phyloP scores from a whole-genome alignment of 2,888 invertebrate genomes.

The Oligia fasciuncula region DNA sequence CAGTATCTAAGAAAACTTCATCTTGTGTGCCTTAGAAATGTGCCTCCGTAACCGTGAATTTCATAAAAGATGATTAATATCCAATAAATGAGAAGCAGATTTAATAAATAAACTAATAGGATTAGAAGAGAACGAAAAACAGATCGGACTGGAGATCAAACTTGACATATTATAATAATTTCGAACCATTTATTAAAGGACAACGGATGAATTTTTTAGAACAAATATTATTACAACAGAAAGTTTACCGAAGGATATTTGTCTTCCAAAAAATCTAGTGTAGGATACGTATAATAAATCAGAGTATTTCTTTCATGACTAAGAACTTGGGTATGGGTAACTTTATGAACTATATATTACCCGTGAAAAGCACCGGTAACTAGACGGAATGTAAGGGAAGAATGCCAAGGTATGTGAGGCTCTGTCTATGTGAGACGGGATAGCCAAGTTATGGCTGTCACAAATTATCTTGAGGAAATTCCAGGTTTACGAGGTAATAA shows the following conservation, averaged over 20 bases:
- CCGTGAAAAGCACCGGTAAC: constrained; percentile 52
- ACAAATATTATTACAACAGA: constrained; percentile 21
- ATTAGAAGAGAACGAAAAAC: background rate
- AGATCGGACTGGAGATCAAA: background rate
- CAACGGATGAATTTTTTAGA: constrained; percentile 1
- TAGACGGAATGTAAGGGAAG: constrained; percentile 52
- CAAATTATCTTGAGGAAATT: constrained; percentile 60
- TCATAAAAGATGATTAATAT: constrained; percentile 7
- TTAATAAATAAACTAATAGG: constrained; percentile 12
- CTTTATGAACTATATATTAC: constrained; percentile 55
- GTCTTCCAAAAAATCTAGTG: constrained; percentile 29
- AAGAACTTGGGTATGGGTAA: constrained; percentile 39
- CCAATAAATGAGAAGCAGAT: constrained; percentile 1
- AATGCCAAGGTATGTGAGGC: constrained; percentile 32
- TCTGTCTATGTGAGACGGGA: constrained; percentile 20
- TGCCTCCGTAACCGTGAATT: background rate
- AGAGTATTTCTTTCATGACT: constrained; percentile 42
- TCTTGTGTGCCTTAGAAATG: background rate
- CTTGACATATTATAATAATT: background rate
- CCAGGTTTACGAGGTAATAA: constrained; percentile 55
- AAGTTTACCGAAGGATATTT: constrained; percentile 15
- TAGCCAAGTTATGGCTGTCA: constrained; percentile 47
- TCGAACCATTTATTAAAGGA: background rate
- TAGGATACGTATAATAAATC: constrained; percentile 42
- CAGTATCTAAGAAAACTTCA: background rate